phyloP scores from a whole-genome alignment of 2,888 invertebrate species.

The Lasiommata megera region DNA sequence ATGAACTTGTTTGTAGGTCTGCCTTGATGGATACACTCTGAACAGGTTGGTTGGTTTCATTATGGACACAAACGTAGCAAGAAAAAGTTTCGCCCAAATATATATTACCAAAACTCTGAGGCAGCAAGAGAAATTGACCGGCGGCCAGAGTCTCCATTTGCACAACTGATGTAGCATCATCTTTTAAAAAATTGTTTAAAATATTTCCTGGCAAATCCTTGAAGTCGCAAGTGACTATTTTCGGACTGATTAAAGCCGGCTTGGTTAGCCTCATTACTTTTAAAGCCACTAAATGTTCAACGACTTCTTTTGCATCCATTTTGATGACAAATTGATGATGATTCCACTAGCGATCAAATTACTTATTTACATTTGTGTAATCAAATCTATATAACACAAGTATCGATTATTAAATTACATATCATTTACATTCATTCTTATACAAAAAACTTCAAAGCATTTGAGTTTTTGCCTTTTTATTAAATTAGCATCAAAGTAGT shows the following conservation, averaged over 20 bases:
- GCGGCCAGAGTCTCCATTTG: conserved; percentile 91
- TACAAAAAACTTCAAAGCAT: no score
- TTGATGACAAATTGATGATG: conserved; percentile 20
- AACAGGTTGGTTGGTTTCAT: conserved; percentile 93
- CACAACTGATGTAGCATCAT: conserved; percentile 91
- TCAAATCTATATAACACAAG: no score
- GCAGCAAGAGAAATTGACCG: conserved; percentile 94
- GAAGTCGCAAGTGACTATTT: conserved; percentile 91
- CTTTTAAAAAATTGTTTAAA: conserved; percentile 88
- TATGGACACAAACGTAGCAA: conserved; percentile 98
- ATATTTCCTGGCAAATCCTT: conserved; percentile 92
- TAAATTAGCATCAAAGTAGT: no score
- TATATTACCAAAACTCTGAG: conserved; percentile 98
- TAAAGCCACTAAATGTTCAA: conserved; percentile 83
- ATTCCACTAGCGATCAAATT: no score
- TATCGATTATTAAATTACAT: no score
- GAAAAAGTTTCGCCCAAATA: conserved; percentile 99
- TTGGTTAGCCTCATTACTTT: conserved; percentile 97
- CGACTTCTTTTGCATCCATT: conserved; percentile 83
- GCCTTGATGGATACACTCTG: conserved; percentile 94
- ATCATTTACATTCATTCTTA: no score
- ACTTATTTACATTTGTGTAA: no score
- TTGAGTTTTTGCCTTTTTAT: no score
- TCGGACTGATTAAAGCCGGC: conserved; percentile 91
- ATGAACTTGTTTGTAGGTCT: conserved; percentile 95